phyloP scores from a whole-genome alignment of 2,113 vertebrate species.

The Chiloscyllium plagiosum region DNA sequence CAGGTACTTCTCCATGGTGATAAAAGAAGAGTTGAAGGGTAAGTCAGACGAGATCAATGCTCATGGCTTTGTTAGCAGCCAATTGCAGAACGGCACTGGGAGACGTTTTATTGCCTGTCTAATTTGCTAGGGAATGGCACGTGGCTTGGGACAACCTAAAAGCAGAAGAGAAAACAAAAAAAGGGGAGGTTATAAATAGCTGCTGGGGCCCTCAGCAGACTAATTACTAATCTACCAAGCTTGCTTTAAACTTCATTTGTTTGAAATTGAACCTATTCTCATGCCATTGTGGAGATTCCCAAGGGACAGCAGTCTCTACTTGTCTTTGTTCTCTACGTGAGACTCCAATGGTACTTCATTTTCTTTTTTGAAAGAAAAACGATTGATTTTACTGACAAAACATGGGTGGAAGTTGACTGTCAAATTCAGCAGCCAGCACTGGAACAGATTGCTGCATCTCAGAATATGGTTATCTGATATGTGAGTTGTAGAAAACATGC shows the following conservation, averaged over 20 bases:
- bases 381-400: conserved; percentile 20
- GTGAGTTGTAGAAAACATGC: conserved; percentile 35
- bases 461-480: conserved; percentile 31
- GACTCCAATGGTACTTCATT: not conserved
- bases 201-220: not conserved
- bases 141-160: conserved; percentile 34
- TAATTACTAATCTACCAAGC: conserved; percentile 28
- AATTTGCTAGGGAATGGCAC: not conserved
- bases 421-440: conserved; percentile 25
- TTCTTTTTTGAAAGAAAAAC: not conserved
- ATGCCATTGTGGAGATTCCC: not conserved
- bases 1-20: not conserved
- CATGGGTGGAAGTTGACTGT: conserved; percentile 26
- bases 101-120: conserved; percentile 1
- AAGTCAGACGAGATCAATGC: not conserved
- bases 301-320: not conserved
- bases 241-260: conserved; percentile 3
- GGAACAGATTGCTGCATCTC: conserved; percentile 23
- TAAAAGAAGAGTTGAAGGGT: conserved; percentile 14
- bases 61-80: not conserved
- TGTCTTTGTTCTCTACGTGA: not conserved
- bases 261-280: not conserved
- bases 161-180: conserved; percentile 18
- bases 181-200: conserved; percentile 23
- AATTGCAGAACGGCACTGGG: conserved; percentile 11